These are phyloP conservation scores for Triplophysa tibetana DNA, from an alignment of 2,113 vertebrate species.

Conservation along the genomic window DNA sequence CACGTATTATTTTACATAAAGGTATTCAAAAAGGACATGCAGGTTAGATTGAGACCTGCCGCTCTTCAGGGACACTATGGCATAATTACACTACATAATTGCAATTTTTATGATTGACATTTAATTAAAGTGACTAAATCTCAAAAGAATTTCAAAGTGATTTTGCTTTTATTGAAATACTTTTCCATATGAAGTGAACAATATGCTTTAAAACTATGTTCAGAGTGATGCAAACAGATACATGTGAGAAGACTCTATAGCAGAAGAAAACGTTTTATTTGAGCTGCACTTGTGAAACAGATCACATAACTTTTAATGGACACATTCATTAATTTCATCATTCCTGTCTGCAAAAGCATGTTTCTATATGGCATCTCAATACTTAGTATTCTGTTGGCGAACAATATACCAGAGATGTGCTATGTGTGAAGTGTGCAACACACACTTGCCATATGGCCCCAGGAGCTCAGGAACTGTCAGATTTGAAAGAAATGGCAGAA, in stretches of 20 bases:
- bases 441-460: too few species aligned
- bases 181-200: neutral
- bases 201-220: neutral
- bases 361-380: neutral
- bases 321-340: too few species aligned
- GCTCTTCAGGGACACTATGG: neutral
- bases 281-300: too few species aligned
- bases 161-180: neutral
- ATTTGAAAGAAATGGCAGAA: too few species aligned
- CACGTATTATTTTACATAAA: neutral
- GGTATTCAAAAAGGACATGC: neutral
- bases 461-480: too few species aligned
- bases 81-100: neutral
- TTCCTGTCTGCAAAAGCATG: neutral
- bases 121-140: slow-evolving; percentile 8
- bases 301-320: too few species aligned
- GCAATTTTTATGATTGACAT: slow-evolving; percentile 15
- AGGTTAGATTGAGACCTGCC: neutral
- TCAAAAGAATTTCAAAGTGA: neutral
- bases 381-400: too few species aligned
- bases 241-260: too few species aligned
- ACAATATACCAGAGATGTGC: too few species aligned
- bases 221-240: neutral
- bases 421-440: too few species aligned
- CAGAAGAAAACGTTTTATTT: too few species aligned